phyloP scores from a whole-genome alignment of 2,797 vertebrate species.

The Rhinophrynus dorsalis region DNA sequence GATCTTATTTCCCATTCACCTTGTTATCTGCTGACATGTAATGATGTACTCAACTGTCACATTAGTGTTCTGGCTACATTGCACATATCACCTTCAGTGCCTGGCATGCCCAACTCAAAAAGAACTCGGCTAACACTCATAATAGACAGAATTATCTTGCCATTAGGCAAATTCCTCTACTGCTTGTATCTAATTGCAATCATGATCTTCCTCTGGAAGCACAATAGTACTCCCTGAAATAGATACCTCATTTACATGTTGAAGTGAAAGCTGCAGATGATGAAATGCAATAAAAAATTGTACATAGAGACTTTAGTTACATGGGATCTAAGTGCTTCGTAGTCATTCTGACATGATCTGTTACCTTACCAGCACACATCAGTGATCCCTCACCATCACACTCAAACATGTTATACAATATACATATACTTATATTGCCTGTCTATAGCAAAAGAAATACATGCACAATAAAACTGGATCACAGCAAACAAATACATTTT shows the following conservation, averaged over 20 bases:
- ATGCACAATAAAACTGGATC: too few relatives aligned
- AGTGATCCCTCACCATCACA: too few relatives aligned
- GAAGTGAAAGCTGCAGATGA: background rate
- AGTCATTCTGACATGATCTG: too few relatives aligned
- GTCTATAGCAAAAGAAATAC: too few relatives aligned
- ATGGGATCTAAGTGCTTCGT: too few relatives aligned
- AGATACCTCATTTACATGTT: background rate
- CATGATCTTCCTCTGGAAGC: background rate
- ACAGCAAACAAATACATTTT: too few relatives aligned
- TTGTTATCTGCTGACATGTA: background rate
- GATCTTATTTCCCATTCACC: too few relatives aligned
- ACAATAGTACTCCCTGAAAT: background rate
- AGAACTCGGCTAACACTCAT: conserved; percentile 12
- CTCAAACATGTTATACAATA: too few relatives aligned
- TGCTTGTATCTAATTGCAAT: background rate
- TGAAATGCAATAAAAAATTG: background rate
- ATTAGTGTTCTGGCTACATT: background rate
- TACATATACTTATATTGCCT: too few relatives aligned
- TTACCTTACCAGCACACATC: too few relatives aligned
- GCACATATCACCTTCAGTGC: background rate
- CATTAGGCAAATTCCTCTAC: conserved; percentile 30
- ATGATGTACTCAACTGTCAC: background rate
- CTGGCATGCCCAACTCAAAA: background rate
- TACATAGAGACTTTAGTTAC: too few relatives aligned
- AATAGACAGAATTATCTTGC: conserved; percentile 18